Conservation (phyloP, 92 coral and sea anemone species). For the Montipora capitata region DNA sequence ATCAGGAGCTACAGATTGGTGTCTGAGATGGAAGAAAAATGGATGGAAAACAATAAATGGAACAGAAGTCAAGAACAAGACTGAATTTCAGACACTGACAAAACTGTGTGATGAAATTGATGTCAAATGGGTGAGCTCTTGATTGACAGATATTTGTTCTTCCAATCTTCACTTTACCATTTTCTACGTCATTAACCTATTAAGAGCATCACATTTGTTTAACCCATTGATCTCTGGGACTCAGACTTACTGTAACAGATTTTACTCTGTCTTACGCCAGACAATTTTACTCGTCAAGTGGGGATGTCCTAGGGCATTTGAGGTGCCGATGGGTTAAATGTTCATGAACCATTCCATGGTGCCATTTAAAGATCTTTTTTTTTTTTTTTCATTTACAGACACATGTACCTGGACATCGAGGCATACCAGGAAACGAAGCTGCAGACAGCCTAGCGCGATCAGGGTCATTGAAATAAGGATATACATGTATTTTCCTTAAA, state of each 20-base stretch:
- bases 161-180: too few species aligned
- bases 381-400: conserved; percentile 65
- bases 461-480: conserved; percentile 67
- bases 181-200: too few species aligned
- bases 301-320: too few species aligned
- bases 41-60: conserved; percentile 90
- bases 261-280: too few species aligned
- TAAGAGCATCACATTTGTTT: too few species aligned
- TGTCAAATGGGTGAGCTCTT: conserved; percentile 91
- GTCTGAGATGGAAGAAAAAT: conserved; percentile 87
- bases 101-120: conserved; percentile 83
- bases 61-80: conserved; percentile 87
- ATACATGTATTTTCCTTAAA: too few species aligned
- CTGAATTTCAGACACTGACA: conserved; percentile 84
- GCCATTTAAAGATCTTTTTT: neutral
- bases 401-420: conserved; percentile 94
- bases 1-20: conserved; percentile 91
- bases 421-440: conserved; percentile 89
- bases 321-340: too few species aligned
- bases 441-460: conserved; percentile 87
- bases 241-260: too few species aligned
- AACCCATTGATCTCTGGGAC: too few species aligned
- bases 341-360: too few species aligned
- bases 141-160: neutral
- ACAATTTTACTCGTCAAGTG: too few species aligned